Evolutionary conservation across 2,888 invertebrate species (phyloP), one percentile per base, ranked within the genome.

Genomic region (Drosophila rubida): DNA sequence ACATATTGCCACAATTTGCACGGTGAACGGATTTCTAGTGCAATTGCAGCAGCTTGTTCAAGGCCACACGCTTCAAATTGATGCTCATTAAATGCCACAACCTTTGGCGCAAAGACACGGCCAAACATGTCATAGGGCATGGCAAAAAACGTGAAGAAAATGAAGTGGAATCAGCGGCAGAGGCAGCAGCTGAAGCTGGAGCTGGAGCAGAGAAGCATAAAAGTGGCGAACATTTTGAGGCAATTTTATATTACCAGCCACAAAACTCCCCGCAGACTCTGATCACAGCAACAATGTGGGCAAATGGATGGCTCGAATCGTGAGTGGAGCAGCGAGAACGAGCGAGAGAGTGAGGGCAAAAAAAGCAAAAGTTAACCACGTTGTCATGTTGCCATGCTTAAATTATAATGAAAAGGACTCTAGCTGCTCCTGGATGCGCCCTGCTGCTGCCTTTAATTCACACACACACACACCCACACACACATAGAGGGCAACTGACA

Each of bases 391-490:
- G 78, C 80, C 77, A 76, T 85, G 87, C 88, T 88, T 89, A 88
- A 89, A 88, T 89, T 89, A 88, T 88, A 88, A 88, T 88, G 88
- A 89, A 88, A 88, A 85, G 83, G 81, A 81, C 81, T 77, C 77
- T 78, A 71, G 77, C 65, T 72, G 78, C 65, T 69, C 46, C 41
- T 75, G 69, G 30, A 64, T 63, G 78, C 65, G 61, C 59, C 71
- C 80, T 61, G 63, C 65, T 72, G 64, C 59, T 61, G 69, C 53
- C 73, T 72, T 75, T 59, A 75, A 69, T 57, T 61, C 61, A 60
- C 63, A 69, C 22, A 25, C 41, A 42, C 14, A 48, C 25, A 45
- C 42, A 25, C 4, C 5, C 11, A 25, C 16, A 60, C 9, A 41
- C 8, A 66, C 14, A 41, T 11, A 50, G 16, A 41, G 27, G 22